Evolutionary conservation across 2,888 invertebrate genomes (phyloP).

Genomic region (Conchocele bisecta): DNA sequence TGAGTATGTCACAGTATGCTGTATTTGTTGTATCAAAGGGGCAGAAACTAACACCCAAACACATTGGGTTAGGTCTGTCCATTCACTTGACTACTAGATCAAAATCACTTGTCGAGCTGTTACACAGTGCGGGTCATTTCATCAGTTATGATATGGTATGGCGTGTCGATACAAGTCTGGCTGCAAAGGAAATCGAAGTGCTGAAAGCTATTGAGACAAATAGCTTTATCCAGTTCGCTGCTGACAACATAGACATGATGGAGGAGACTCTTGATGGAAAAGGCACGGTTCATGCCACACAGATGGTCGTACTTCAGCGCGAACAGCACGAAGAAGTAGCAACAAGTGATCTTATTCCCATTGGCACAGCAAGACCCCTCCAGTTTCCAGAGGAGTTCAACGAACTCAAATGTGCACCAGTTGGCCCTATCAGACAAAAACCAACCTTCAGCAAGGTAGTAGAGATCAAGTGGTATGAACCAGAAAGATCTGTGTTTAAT

Average conservation of each 20-base stretch:
- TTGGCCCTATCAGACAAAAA: too few species aligned
- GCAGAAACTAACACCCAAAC: too few species aligned
- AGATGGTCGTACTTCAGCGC: not conserved
- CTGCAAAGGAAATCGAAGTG: too few species aligned
- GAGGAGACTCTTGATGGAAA: not conserved
- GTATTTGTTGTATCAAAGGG: too few species aligned
- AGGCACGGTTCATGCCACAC: constrained; percentile 1
- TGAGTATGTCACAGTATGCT: not conserved
- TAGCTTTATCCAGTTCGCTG: not conserved
- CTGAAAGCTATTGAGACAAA: too few species aligned
- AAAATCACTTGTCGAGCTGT: too few species aligned
- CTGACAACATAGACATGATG: not conserved
- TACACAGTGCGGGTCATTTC: too few species aligned
- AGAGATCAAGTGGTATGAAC: not conserved
- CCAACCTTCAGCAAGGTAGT: not conserved
- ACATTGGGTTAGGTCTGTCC: too few species aligned
- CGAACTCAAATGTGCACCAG: too few species aligned
- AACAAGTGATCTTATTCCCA: not conserved
- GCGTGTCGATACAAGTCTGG: too few species aligned
- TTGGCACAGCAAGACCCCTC: constrained; percentile 1
- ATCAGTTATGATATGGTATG: too few species aligned
- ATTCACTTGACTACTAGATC: too few species aligned
- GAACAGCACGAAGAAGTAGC: not conserved
- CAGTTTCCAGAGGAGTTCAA: not conserved
- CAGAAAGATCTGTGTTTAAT: not conserved